These are phyloP conservation scores for Anguilla rostrata DNA, from an alignment of 2,113 vertebrate species.

Conservation along the genomic window DNA sequence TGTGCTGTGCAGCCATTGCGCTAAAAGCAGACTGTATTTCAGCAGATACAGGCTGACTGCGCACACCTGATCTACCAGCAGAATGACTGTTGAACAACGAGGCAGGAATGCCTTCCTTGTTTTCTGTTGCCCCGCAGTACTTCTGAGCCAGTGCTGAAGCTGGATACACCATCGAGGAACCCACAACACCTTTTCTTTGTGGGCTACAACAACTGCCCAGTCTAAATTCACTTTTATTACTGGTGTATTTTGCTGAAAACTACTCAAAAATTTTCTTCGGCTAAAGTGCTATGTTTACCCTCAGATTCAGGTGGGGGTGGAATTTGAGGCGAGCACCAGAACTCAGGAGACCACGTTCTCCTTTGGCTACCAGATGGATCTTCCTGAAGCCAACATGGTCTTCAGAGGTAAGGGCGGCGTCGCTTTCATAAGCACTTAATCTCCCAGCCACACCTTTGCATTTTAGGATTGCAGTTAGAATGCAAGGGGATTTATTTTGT, in stretches of 20 bases:
- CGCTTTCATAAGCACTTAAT: background rate
- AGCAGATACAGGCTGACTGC: too few species aligned
- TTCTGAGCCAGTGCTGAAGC: background rate
- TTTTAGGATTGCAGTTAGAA: background rate
- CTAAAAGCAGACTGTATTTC: too few species aligned
- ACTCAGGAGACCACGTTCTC: conserved; percentile 92
- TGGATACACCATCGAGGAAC: background rate
- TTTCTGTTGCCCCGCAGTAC: too few species aligned
- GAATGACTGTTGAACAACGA: too few species aligned
- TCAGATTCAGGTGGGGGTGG: conserved; percentile 92
- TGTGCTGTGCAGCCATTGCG: too few species aligned
- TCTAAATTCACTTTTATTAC: background rate
- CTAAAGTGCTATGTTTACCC: conserved; percentile 9
- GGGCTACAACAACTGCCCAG: background rate
- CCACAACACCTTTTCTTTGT: background rate
- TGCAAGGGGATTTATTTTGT: background rate
- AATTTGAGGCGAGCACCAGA: conserved; percentile 93
- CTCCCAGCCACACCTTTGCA: background rate
- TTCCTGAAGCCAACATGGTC: conserved; percentile 87
- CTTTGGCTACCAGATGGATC: conserved; percentile 90
- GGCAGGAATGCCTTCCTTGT: too few species aligned
- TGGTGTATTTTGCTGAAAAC: background rate
- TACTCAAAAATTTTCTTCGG: background rate
- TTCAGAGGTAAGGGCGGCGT: conserved; percentile 78
- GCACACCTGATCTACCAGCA: too few species aligned